Conservation (phyloP, 2,113 vertebrate species). For the Oryzias woworae region DNA sequence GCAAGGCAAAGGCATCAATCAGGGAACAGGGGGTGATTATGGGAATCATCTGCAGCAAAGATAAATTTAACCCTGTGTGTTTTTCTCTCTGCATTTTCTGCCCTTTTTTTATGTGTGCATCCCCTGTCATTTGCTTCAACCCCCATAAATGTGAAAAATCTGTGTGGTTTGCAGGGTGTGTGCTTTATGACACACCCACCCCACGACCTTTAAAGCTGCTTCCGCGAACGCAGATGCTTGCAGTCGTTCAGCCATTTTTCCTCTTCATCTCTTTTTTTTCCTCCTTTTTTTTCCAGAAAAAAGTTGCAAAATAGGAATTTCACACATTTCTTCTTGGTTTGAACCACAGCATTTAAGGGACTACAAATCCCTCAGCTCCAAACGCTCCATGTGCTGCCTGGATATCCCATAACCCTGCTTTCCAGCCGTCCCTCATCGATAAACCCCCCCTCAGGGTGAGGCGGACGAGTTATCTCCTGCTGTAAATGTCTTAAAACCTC, state of each 20-base stretch:
- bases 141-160: conserved; percentile 22
- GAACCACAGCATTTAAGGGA: too few species aligned
- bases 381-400: neutral
- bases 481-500: conserved; percentile 34
- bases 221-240: neutral
- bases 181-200: conserved; percentile 27
- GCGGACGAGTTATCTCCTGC: conserved; percentile 36
- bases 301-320: too few species aligned
- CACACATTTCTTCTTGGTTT: too few species aligned
- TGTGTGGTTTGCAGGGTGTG: conserved; percentile 53
- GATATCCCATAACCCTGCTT: conserved; percentile 28
- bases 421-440: conserved; percentile 1
- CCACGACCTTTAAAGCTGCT: conserved; percentile 33
- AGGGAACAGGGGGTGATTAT: conserved; percentile 60
- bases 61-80: conserved; percentile 54
- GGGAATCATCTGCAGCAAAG: conserved; percentile 44
- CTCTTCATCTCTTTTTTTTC: neutral
- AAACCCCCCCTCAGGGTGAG: conserved; percentile 13
- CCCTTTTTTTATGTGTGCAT: conserved; percentile 6
- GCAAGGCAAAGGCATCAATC: conserved; percentile 65
- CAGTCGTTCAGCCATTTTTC: too few species aligned
- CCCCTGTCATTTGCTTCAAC: conserved; percentile 13
- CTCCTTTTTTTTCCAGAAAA: neutral
- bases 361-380: too few species aligned
- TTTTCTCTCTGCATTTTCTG: conserved; percentile 2